Base-by-base conservation (phyloP, 2,797 vertebrate species). In the Tenualosa ilisha region DNA sequence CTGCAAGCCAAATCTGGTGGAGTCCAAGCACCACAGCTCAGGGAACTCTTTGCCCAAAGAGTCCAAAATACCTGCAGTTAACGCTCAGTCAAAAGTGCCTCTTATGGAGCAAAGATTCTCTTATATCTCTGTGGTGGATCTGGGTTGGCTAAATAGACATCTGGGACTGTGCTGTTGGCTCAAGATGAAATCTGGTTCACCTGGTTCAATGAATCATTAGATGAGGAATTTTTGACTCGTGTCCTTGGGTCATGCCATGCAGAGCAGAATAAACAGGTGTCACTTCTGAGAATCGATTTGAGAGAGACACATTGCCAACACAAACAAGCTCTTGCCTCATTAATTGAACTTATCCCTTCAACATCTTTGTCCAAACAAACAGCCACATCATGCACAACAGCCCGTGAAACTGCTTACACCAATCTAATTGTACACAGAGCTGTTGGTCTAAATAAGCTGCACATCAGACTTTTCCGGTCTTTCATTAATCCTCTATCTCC, bases 141-240 rank as follows among this genome's bases (percentile, higher is more conserved):
- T 40, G 68, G 65, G 12, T 22, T 7, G 43, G 37, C 17, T 43
- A 79, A 79, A 20, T 12, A 68, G 26, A 13, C 31, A 72, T 40
- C 72, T 43, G 72, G 2, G 40, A 46, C 17, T 15, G 37, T 22
- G 1, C 31, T 22, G 72, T 37, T 22, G 40, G 72, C 43, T 40
- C 72, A 46, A 17, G 26, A 79, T 22, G 37, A 79, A 46, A 22
- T 7, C 5, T 22, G 40, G 40, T 79, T 79, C 72, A 79, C 72
- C 9, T 7, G 20, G 72, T 20, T 79, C 72, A 79, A 8, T 79
- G 72, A 79, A 79, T 79, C 72, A 79, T 75, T 75, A 20, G 68
- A 43, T 79, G 15, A 6, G 72, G 40, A 79, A 79, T 79, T 40
- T 79, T 40, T 46, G 72, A 79, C 72, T 79, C 72, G 37, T 79